A percentile compares a stretch with the other conserved stretches of the same genome.
These are phyloP conservation scores for Druon quercuslanigerum DNA, from an alignment of 1,140 invertebrate species.

Conservation along the genomic window DNA sequence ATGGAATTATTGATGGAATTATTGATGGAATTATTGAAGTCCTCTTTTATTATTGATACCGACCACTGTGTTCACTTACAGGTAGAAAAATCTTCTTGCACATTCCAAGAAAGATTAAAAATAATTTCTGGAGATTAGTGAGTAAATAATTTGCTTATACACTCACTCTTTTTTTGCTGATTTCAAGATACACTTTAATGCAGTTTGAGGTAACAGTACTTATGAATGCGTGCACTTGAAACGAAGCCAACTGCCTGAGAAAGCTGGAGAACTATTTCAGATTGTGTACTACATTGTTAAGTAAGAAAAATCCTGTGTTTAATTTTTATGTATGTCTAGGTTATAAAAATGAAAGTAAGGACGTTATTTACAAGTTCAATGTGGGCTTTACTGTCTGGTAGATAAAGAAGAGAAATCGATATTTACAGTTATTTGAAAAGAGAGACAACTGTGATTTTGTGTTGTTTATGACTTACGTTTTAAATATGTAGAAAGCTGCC, in stretches of 20 bases:
- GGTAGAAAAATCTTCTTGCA: no score
- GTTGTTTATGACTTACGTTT: constrained; percentile 6
- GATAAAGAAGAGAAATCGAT: constrained; percentile 10
- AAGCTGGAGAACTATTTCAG: not conserved
- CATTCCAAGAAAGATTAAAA: no score
- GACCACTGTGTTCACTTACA: no score
- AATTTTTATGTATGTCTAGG: not conserved
- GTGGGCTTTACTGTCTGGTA: not conserved
- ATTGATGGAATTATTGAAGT: no score
- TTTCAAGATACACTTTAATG: not conserved
- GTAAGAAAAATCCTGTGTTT: constrained; percentile 1
- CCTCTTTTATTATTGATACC: no score
- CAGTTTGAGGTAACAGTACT: constrained; percentile 14
- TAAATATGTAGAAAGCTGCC: constrained; percentile 14
- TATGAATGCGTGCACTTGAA: not conserved
- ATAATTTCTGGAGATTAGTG: no score
- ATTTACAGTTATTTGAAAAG: constrained; percentile 23
- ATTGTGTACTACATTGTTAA: not conserved
- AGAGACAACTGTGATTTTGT: not conserved
- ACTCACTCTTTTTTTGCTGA: no score
- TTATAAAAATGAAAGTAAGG: constrained; percentile 26
- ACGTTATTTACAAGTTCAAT: not conserved
- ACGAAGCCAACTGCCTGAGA: not conserved
- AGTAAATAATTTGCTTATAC: no score
- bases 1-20: no score